Conservation (phyloP, 2,888 invertebrate species). For the Sericinus montela region DNA sequence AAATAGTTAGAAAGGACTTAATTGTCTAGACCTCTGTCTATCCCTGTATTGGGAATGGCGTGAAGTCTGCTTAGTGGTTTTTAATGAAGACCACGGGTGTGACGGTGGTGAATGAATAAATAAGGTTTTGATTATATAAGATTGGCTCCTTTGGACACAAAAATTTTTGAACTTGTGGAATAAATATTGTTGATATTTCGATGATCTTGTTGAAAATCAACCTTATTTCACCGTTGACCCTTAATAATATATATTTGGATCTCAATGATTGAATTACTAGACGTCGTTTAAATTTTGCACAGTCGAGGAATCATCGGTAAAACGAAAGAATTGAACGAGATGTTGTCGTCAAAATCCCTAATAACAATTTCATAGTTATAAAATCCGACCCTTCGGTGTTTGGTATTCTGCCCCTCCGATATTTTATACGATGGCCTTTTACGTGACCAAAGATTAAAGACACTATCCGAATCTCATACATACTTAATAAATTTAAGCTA, state of each 20-base stretch:
- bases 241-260: conserved; percentile 10
- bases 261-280: conserved; percentile 32
- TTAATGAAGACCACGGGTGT: too few species aligned
- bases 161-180: too few species aligned
- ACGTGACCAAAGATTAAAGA: conserved; percentile 8
- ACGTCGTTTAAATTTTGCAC: conserved; percentile 32
- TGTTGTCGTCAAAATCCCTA: conserved; percentile 9
- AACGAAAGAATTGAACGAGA: conserved; percentile 17
- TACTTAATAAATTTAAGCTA: too few species aligned
- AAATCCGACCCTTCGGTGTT: conserved; percentile 17
- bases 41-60: too few species aligned
- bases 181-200: too few species aligned
- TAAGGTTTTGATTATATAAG: too few species aligned
- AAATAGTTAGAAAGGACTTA: too few species aligned
- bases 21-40: too few species aligned
- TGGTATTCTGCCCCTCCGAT: conserved; percentile 11
- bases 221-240: neutral
- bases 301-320: conserved; percentile 24
- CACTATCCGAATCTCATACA: neutral
- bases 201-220: too few species aligned
- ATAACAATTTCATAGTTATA: conserved; percentile 21
- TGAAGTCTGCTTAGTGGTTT: too few species aligned
- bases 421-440: conserved; percentile 14
- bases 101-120: too few species aligned
- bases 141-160: too few species aligned